A percentile compares a stretch with the other conserved stretches of the same genome.
Conservation (phyloP, 2,888 invertebrate genomes). For the Nysson spinosus region DNA sequence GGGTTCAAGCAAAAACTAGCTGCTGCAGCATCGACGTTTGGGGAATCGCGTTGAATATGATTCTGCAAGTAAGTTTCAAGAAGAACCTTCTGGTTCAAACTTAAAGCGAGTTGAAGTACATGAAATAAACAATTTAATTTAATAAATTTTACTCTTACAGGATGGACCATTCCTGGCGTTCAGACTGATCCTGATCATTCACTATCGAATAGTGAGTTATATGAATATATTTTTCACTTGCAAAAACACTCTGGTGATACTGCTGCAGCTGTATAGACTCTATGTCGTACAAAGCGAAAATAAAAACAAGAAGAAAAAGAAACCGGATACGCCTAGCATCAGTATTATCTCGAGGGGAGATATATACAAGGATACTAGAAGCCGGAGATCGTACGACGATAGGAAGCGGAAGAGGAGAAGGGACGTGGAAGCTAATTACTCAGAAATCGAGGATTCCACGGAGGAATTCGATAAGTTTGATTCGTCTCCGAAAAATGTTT, state of each 20-base stretch:
- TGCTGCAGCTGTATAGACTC: conserved; percentile 90
- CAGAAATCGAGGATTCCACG: conserved; percentile 66
- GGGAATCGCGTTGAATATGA: conserved; percentile 92
- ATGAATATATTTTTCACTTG: conserved; percentile 98
- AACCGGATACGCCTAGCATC: conserved; percentile 63
- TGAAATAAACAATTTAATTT: not conserved
- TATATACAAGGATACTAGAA: conserved; percentile 51
- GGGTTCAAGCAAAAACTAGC: conserved; percentile 79
- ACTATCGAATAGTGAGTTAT: conserved; percentile 93
- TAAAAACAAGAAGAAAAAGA: conserved; percentile 71
- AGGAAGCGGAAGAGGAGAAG: conserved; percentile 52
- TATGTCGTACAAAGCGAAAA: conserved; percentile 88
- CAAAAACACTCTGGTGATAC: conserved; percentile 92
- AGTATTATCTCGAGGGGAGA: conserved; percentile 70
- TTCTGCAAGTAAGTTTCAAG: conserved; percentile 79
- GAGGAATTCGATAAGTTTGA: conserved; percentile 67
- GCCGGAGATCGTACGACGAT: conserved; percentile 46
- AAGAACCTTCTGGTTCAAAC: not conserved
- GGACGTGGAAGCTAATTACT: conserved; percentile 59
- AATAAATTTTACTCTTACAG: conserved; percentile 74
- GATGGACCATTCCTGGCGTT: conserved; percentile 94
- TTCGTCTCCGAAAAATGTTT: conserved; percentile 50
- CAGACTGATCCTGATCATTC: conserved; percentile 89
- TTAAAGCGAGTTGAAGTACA: not conserved
- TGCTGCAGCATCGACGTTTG: conserved; percentile 94